Base-by-base conservation (phyloP, 2,888 invertebrate genomes). In the Fabriciana adippe region DNA sequence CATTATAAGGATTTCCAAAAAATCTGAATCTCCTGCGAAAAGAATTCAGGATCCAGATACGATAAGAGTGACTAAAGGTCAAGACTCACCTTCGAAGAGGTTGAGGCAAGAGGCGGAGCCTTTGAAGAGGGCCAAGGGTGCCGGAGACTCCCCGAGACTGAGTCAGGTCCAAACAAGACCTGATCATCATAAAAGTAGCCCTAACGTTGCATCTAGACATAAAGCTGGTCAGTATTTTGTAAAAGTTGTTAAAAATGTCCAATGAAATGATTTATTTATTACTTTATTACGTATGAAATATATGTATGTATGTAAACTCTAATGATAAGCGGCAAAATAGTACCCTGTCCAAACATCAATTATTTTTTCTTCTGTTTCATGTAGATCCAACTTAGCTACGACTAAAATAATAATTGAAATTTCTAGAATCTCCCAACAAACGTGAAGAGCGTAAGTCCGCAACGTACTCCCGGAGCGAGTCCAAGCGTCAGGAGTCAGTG, bases 181-280 rank as follows among this genome's bases (percentile, higher is more conserved):
- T 18, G 83, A 94, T 51, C 94, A 94, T 79, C 93, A 94, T 76
- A 94, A 94, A 75, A 94, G 94, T 66, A 94, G 94, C 61, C 94
- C 94, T 5, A 94, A 94, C 79, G 94, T 94, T 16, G 94, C 94
- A 0, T 90, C 92, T 0, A 84, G 91, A 51, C 89, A 90, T 76
- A 92, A 92, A 83, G 79, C 83, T 60, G 88, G 91, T 92, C 68
- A 75, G 79, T 69, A 51, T 35, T 55, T 53, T 47, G 18, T 15
- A 16, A 31, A 18, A 2, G 18, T 48, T 56, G 21, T 45, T 26
- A 8, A 14, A 6, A 15, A 2, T 15, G 2, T 6, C 2, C 8
- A 47, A 6, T 61, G 6, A 16, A 6, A 61, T 31, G 35, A 35
- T 53, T 18, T 61, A 53, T 16, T 53, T 4, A 21, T 18, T 13